Evolutionary conservation across 1,140 invertebrate genomes (phyloP).

Genomic region (Bombus superbus): DNA sequence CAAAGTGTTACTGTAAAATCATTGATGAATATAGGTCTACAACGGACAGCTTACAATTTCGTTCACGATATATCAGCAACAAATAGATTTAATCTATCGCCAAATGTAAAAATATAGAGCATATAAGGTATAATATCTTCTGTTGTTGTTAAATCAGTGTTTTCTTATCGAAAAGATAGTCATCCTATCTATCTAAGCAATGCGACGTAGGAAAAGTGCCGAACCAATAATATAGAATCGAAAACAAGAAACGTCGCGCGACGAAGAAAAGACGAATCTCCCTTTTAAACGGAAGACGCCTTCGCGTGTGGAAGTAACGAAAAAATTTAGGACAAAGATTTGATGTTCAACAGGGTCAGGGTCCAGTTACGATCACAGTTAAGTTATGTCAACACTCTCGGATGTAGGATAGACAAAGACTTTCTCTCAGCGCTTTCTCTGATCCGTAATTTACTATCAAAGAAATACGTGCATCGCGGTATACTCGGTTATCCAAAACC

Average conservation of each 20-base stretch:
- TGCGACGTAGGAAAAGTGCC: background rate
- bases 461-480: background rate
- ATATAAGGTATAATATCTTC: too few relatives aligned
- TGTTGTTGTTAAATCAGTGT: too few relatives aligned
- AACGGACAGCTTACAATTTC: background rate
- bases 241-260: background rate
- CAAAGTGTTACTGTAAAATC: background rate
- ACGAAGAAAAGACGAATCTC: too few relatives aligned
- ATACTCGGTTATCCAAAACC: background rate
- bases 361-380: constrained; percentile 45
- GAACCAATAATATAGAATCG: background rate
- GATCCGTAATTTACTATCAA: constrained; percentile 54
- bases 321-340: background rate
- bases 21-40: background rate
- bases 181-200: background rate
- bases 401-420: constrained; percentile 65
- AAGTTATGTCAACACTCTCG: constrained; percentile 71
- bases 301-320: background rate
- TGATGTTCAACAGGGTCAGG: constrained; percentile 12
- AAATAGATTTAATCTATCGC: background rate
- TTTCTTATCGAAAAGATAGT: too few relatives aligned
- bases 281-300: background rate
- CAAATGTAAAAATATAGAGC: too few relatives aligned
- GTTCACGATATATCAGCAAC: background rate
- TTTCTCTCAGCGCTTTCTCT: constrained; percentile 76